Conservation (phyloP, 1,140 invertebrate genomes). For the Scaptodrosophila lebanonensis region DNA sequence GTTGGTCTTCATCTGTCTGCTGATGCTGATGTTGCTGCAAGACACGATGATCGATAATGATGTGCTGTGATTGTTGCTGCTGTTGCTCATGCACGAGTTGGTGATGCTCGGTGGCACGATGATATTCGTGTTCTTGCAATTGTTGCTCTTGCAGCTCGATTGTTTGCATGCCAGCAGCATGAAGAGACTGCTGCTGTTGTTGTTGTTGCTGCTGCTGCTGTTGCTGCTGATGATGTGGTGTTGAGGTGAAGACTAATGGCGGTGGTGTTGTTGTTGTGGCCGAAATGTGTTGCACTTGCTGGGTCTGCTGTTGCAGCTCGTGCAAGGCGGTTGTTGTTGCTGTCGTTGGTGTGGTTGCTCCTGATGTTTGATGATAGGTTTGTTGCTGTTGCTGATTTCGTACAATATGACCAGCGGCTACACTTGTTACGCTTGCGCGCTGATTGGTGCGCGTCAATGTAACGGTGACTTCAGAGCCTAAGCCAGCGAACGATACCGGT, state of each 20-base stretch:
- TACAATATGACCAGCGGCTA: constrained; percentile 76
- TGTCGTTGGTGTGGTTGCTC: constrained; percentile 17
- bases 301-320: constrained; percentile 17
- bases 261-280: constrained; percentile 52
- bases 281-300: constrained; percentile 45
- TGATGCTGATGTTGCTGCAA: constrained; percentile 37
- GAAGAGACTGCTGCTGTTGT: constrained; percentile 25
- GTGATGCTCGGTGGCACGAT: constrained; percentile 35
- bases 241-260: constrained; percentile 40
- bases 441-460: constrained; percentile 68
- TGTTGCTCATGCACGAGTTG: constrained; percentile 44
- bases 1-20: constrained; percentile 52
- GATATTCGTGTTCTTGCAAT: constrained; percentile 37
- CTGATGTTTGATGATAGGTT: constrained; percentile 45
- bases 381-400: constrained; percentile 55
- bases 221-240: constrained; percentile 45
- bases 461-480: constrained; percentile 73
- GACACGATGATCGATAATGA: constrained; percentile 49
- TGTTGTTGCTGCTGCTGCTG: constrained; percentile 36
- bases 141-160: constrained; percentile 24
- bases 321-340: constrained; percentile 34
- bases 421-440: constrained; percentile 52
- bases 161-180: not conserved
- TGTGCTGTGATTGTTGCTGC: constrained; percentile 53
- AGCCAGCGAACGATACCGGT: constrained; percentile 68